Evolutionary conservation across 1,140 invertebrate genomes (phyloP).

Genomic region (Orchestia grillus): DNA sequence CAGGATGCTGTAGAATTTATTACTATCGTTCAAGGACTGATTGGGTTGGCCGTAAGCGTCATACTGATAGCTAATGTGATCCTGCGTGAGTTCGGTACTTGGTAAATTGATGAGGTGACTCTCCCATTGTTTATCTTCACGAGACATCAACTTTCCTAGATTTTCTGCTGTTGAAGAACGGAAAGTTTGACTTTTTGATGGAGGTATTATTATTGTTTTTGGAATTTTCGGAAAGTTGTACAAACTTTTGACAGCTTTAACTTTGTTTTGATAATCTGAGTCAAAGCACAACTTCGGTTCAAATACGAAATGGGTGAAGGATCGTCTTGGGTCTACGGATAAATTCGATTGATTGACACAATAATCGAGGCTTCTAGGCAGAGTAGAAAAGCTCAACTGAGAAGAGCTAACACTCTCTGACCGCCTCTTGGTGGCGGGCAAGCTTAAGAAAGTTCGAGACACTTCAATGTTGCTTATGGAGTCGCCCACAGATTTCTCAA

Average conservation of each 20-base stretch:
- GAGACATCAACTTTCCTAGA: neutral
- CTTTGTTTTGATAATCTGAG: constrained; percentile 17
- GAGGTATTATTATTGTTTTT: constrained; percentile 36
- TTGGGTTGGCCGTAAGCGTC: neutral
- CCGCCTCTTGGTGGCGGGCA: neutral
- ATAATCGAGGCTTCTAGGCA: constrained; percentile 14
- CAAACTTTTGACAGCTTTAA: constrained; percentile 42
- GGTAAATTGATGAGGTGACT: neutral
- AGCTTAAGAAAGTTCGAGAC: constrained; percentile 29
- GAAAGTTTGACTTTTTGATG: constrained; percentile 40
- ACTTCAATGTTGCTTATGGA: constrained; percentile 49
- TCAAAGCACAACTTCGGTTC: constrained; percentile 33
- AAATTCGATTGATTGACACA: neutral
- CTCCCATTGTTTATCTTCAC: neutral
- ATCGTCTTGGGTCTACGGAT: neutral
- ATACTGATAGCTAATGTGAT: neutral
- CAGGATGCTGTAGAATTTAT: neutral
- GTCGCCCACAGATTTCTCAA: constrained; percentile 10
- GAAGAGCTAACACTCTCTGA: neutral
- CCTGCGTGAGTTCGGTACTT: neutral
- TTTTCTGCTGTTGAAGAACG: neutral
- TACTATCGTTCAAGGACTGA: neutral
- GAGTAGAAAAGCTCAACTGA: neutral
- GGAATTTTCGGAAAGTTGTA: constrained; percentile 41
- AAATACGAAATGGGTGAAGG: neutral